Evolutionary conservation across 2,888 invertebrate species (phyloP).

Genomic region (Ramazzottius varieornatus): DNA sequence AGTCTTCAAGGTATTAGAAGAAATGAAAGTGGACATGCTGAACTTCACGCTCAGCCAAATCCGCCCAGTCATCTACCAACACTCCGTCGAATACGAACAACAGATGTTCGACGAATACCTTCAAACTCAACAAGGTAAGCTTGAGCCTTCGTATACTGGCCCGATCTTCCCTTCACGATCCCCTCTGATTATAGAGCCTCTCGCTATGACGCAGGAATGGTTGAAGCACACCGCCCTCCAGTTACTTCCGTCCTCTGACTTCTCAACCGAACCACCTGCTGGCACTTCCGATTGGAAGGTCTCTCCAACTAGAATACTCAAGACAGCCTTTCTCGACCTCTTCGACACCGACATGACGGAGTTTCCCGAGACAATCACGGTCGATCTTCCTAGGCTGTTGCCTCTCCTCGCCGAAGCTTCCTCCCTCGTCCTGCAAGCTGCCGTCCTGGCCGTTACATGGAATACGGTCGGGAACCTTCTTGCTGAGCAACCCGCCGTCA

Average conservation of each 20-base stretch:
- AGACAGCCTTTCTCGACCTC: not conserved
- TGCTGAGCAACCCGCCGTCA: not conserved
- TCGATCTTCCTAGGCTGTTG: not conserved
- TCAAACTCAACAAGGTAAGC: not conserved
- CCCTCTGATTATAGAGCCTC: not conserved
- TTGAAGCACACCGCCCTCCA: not conserved
- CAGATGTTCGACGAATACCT: conserved; percentile 1
- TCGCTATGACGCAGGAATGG: not conserved
- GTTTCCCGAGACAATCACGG: not conserved
- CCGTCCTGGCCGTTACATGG: not conserved
- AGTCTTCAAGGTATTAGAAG: not conserved
- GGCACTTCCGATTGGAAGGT: not conserved
- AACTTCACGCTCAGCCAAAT: not conserved
- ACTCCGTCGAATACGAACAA: not conserved
- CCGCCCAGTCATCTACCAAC: not conserved
- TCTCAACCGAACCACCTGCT: no score
- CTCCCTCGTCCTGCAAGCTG: not conserved
- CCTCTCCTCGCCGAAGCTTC: not conserved
- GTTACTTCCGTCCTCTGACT: no score
- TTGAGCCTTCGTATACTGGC: not conserved
- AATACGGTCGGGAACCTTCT: not conserved
- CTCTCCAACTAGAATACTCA: not conserved
- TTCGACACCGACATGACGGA: not conserved
- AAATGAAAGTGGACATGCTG: conserved; percentile 2
- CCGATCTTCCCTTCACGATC: not conserved